A percentile compares a stretch with the other conserved stretches of the same genome.
phyloP scores from a whole-genome alignment of 2,113 vertebrate species.

The Chelonoidis abingdonii region DNA sequence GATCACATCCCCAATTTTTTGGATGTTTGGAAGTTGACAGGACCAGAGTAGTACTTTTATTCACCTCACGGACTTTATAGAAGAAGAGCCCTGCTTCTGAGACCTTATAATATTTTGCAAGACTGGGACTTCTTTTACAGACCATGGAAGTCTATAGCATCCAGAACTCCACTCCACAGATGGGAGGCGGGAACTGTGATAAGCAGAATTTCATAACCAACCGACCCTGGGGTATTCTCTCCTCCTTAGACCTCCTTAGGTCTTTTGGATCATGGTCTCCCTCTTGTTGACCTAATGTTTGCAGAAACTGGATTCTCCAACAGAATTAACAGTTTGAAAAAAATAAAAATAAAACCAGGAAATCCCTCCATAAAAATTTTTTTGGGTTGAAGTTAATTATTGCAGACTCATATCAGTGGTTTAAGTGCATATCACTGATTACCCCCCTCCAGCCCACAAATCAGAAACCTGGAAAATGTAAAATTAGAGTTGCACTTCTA shows the following conservation, averaged over 20 bases:
- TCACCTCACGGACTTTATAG: background rate
- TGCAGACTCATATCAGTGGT: background rate
- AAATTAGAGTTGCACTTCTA: background rate
- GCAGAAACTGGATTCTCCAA: background rate
- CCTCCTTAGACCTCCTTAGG: background rate
- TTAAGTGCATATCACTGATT: accelerated
- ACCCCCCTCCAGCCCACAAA: background rate
- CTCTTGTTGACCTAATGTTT: background rate
- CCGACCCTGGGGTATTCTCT: background rate
- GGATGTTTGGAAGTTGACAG: background rate
- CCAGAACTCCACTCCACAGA: background rate
- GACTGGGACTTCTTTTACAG: background rate
- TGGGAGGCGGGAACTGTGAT: accelerated
- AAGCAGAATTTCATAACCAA: background rate
- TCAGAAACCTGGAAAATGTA: background rate
- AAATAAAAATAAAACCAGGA: no score
- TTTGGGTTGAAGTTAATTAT: background rate
- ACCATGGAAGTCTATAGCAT: background rate
- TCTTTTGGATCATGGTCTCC: background rate
- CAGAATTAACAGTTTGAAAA: background rate
- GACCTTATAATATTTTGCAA: background rate
- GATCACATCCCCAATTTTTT: background rate
- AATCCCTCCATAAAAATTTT: background rate
- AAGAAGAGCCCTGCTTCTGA: background rate
- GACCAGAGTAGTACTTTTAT: background rate